Evolutionary conservation across 2,113 vertebrate species (phyloP).

Genomic region (Leucosticte australis): DNA sequence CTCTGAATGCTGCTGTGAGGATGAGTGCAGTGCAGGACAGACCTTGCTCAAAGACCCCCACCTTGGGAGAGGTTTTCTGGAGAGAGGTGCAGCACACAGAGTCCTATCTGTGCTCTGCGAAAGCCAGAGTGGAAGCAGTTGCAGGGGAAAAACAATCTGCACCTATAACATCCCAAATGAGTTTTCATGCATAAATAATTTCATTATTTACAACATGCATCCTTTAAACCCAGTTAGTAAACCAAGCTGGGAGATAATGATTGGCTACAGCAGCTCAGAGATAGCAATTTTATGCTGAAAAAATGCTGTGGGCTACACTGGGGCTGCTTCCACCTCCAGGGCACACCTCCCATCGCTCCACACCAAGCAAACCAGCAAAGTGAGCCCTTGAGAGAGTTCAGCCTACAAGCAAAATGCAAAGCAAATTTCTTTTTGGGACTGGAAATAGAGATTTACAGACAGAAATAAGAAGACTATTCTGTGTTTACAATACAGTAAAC

Average conservation of each 20-base stretch:
- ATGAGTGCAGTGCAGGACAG: neutral
- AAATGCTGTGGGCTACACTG: neutral
- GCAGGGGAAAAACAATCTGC: neutral
- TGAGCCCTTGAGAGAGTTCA: neutral
- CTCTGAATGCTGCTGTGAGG: neutral
- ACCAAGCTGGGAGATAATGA: neutral
- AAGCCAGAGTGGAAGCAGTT: neutral
- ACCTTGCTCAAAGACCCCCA: neutral
- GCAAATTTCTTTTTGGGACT: neutral
- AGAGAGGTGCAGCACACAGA: neutral
- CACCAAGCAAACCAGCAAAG: conserved; percentile 1
- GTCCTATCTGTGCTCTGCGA: neutral
- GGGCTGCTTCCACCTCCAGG: neutral
- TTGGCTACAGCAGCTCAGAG: neutral
- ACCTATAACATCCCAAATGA: neutral
- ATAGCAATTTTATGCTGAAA: neutral
- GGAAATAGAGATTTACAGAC: conserved; percentile 9
- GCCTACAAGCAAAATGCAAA: conserved; percentile 8
- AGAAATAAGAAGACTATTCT: neutral
- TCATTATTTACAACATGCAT: neutral
- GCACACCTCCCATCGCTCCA: neutral
- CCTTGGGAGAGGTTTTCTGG: neutral
- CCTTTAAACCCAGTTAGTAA: neutral
- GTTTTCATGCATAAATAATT: neutral
- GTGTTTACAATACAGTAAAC: neutral